A percentile compares a stretch with the other conserved stretches of the same genome.
These are phyloP conservation scores for Arvicanthis niloticus DNA, from an alignment of 2,113 vertebrate species.

Conservation along the genomic window DNA sequence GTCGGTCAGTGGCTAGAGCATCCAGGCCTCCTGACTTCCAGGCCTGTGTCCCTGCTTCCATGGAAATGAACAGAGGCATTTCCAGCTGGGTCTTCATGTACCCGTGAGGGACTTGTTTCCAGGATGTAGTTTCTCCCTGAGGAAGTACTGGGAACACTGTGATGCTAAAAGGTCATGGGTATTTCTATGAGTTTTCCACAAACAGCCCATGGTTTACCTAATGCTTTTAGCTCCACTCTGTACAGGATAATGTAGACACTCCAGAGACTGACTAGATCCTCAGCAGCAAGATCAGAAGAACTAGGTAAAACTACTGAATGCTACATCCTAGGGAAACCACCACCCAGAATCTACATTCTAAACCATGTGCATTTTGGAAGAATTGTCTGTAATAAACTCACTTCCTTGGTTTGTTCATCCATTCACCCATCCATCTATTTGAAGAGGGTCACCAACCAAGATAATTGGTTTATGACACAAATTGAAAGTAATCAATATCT, in stretches of 20 bases:
- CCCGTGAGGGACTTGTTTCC: background rate
- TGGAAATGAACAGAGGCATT: background rate
- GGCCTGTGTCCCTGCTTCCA: background rate
- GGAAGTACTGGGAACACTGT: conserved; percentile 46
- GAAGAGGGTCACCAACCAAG: background rate
- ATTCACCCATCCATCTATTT: conserved; percentile 5
- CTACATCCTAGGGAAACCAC: background rate
- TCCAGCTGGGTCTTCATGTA: conserved; percentile 3
- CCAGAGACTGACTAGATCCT: background rate
- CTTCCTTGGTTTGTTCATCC: background rate
- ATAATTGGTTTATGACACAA: background rate
- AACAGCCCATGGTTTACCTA: conserved; percentile 36
- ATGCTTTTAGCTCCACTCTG: background rate
- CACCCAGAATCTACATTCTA: background rate
- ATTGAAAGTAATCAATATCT: background rate
- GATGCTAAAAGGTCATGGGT: conserved; percentile 8
- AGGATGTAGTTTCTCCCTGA: conserved; percentile 32
- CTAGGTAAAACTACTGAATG: background rate
- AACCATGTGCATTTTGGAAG: background rate
- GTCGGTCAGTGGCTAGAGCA: background rate
- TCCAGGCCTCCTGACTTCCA: background rate
- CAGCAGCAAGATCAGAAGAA: background rate
- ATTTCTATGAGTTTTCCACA: conserved; percentile 22
- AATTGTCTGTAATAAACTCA: background rate
- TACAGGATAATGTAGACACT: background rate